Evolutionary conservation across 2,888 invertebrate genomes (phyloP).

Genomic region (Thereva nobilitata): DNA sequence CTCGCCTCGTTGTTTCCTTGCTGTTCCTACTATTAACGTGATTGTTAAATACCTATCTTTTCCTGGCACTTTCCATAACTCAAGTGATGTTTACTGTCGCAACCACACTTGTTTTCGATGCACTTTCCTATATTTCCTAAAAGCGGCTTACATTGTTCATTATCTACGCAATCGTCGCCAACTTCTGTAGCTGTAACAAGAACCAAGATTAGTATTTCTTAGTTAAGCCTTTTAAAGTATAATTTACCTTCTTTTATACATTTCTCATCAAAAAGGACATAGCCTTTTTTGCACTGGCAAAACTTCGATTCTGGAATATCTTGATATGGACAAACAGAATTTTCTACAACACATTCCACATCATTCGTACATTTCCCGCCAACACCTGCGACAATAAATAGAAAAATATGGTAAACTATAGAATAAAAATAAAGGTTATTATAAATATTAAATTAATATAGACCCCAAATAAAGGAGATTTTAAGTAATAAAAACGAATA

Average conservation of each 20-base stretch:
- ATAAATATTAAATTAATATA: too few relatives aligned
- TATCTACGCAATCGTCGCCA: slow-evolving; percentile 53
- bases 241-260: slow-evolving; percentile 53
- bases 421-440: too few relatives aligned
- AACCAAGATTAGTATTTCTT: neutral
- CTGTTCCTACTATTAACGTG: neutral
- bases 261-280: slow-evolving; percentile 53
- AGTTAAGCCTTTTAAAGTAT: neutral
- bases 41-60: slow-evolving; percentile 48
- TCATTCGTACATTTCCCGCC: slow-evolving; percentile 51
- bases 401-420: neutral
- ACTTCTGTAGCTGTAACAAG: slow-evolving; percentile 48
- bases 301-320: slow-evolving; percentile 43
- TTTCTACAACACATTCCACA: slow-evolving; percentile 49
- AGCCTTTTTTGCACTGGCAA: slow-evolving; percentile 55
- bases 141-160: slow-evolving; percentile 56
- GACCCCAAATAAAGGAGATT: too few relatives aligned
- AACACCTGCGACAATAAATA: slow-evolving; percentile 45
- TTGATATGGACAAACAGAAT: slow-evolving; percentile 48
- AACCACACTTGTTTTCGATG: slow-evolving; percentile 51
- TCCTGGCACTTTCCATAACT: slow-evolving; percentile 51
- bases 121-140: slow-evolving; percentile 49
- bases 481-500: too few relatives aligned
- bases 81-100: slow-evolving; percentile 51
- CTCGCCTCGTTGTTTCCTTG: neutral